phyloP scores from a whole-genome alignment of 1,140 invertebrate species.

The Nylanderia fulva region DNA sequence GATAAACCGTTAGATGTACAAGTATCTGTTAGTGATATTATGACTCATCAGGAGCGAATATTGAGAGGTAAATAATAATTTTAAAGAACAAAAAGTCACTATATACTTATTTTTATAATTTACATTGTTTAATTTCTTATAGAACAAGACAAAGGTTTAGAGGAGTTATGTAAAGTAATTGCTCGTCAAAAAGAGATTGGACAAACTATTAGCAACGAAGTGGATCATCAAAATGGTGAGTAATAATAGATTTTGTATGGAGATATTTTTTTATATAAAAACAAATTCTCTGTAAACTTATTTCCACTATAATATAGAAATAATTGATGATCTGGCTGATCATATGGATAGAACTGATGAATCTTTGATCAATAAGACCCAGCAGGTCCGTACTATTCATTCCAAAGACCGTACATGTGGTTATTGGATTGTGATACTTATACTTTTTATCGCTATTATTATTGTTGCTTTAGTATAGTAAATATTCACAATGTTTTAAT shows the following conservation, averaged over 20 bases:
- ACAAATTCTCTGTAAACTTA: constrained; percentile 8
- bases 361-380: constrained; percentile 89
- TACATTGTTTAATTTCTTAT: constrained; percentile 75
- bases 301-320: constrained; percentile 85
- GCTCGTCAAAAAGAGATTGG: constrained; percentile 92
- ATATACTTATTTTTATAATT: not conserved
- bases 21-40: constrained; percentile 77
- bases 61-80: constrained; percentile 75
- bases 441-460: constrained; percentile 87
- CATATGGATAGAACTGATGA: constrained; percentile 90
- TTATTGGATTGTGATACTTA: constrained; percentile 90
- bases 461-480: constrained; percentile 66
- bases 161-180: constrained; percentile 91
- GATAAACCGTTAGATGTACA: constrained; percentile 76
- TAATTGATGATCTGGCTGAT: constrained; percentile 92
- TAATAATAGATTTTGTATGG: constrained; percentile 47
- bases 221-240: constrained; percentile 92
- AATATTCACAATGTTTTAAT: constrained; percentile 5
- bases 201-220: constrained; percentile 91
- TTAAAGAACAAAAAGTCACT: constrained; percentile 11
- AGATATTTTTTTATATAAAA: constrained; percentile 7
- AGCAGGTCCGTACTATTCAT: constrained; percentile 88
- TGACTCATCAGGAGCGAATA: constrained; percentile 76
- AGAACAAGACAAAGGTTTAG: constrained; percentile 93
- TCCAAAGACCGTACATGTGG: constrained; percentile 90